These are phyloP conservation scores for Athene cunicularia DNA, from an alignment of 2,113 vertebrate species.

Conservation along the genomic window DNA sequence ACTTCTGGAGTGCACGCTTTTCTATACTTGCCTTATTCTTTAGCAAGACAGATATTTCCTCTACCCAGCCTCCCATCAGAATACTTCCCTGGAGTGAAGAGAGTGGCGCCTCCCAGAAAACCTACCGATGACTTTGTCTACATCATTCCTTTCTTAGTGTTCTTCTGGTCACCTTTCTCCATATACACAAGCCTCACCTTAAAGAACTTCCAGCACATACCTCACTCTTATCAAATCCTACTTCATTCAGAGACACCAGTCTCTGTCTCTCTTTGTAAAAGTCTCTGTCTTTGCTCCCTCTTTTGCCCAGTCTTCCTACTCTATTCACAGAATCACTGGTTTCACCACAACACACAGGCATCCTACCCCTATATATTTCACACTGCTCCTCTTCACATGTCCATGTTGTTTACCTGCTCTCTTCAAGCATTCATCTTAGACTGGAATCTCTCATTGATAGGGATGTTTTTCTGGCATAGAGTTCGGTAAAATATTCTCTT, in stretches of 20 bases:
- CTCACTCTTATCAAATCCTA: not conserved
- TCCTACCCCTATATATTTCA: not conserved
- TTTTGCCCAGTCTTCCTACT: not conserved
- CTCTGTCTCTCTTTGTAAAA: not conserved
- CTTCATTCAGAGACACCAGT: not conserved
- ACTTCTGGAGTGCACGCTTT: constrained; percentile 19
- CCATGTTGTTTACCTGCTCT: not conserved
- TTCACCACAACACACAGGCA: not conserved
- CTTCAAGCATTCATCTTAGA: not conserved
- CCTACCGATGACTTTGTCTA: not conserved
- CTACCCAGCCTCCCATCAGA: not conserved
- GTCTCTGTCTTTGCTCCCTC: not conserved
- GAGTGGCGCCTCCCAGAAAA: not conserved
- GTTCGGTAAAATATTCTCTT: not conserved
- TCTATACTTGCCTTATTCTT: not conserved
- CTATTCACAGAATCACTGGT: not conserved
- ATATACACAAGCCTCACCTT: not conserved
- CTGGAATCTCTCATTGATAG: not conserved
- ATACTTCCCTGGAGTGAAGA: not conserved
- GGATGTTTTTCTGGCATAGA: not conserved
- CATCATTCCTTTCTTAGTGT: not conserved
- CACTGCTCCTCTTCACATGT: not conserved
- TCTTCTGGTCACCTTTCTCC: not conserved
- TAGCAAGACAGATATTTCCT: not conserved
- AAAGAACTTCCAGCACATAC: not conserved